Evolutionary conservation across 1,140 invertebrate species (phyloP), one percentile per base, ranked within the genome.

Genomic region (Papilio xuthus): DNA sequence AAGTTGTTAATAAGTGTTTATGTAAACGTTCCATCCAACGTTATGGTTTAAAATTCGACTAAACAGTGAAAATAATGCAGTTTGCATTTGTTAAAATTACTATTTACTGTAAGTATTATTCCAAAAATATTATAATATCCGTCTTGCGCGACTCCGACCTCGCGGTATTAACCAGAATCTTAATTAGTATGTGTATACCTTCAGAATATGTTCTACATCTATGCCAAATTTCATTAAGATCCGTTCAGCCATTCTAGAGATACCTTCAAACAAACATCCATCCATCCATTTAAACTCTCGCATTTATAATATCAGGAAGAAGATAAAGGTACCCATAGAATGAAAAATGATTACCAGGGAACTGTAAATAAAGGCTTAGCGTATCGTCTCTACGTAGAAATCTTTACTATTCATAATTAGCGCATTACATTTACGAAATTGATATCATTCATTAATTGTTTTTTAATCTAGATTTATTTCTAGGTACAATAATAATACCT

Each of bases 401-500:
- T n/a, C 13, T 50, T 50, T 50, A 50, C 15, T 4, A 50, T 50
- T 50, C 18, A n/a, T 18, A 72, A 42, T 44, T 63, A 74, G 8
- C 26, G 20, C 8, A 20, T 20, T 8, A 53, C 6, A 53, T 53
- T 53, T 53, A 53, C 18, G n/a, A 53, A 8, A 18, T 18, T n/a
- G 6, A 9, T 53, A 8, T 7, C 50, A 53, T n/a, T 53, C n/a
- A 18, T 8, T n/a, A n/a, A 32, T 32, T 37, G 32, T 37, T 37
- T n/a, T n/a, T n/a, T 53, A 53, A 20, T 53, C 50, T 53, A n/a
- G 53, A 72, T 78, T 2, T 23, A 77, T 70, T 83, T 82, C 23
- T 73, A 82, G 79, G 80, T 53, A 76, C 77, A 50, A 77, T 84
- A 15, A 41, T 79, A 53, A 56, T 83, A 26, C 23, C 70, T n/a